Evolutionary conservation across 1,140 invertebrate species (phyloP).

Genomic region (Caenorhabditis inopinata): DNA sequence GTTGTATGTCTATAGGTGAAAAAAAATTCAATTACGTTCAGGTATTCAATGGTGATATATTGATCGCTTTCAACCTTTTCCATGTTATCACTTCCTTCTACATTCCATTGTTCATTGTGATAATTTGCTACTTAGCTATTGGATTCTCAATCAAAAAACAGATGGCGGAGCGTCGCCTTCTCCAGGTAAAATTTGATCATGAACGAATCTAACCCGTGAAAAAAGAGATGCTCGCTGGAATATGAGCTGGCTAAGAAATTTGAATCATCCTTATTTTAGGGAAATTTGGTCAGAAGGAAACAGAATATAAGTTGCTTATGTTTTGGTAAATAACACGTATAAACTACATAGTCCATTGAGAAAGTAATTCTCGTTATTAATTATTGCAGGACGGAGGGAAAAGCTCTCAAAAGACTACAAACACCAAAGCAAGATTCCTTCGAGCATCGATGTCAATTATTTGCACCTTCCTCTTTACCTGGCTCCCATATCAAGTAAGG

Average conservation of each 20-base stretch:
- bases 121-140: constrained; percentile 56
- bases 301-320: no score
- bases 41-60: constrained; percentile 4
- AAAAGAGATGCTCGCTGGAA: no score
- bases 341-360: no score
- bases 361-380: no score
- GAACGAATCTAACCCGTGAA: background rate
- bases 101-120: constrained; percentile 53
- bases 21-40: background rate
- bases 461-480: constrained; percentile 58
- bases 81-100: constrained; percentile 60
- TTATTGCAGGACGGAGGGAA: constrained; percentile 38
- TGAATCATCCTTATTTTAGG: no score
- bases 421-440: constrained; percentile 56
- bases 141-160: constrained; percentile 53
- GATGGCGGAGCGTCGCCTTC: constrained; percentile 49
- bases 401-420: constrained; percentile 21
- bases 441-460: constrained; percentile 56
- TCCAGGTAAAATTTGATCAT: background rate
- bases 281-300: no score
- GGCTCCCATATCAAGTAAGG: constrained; percentile 59
- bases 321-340: no score
- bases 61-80: constrained; percentile 55
- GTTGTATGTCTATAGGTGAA: background rate
- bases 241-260: no score